Base-by-base conservation (phyloP, 1,140 invertebrate genomes). In the Phortica variegata region DNA sequence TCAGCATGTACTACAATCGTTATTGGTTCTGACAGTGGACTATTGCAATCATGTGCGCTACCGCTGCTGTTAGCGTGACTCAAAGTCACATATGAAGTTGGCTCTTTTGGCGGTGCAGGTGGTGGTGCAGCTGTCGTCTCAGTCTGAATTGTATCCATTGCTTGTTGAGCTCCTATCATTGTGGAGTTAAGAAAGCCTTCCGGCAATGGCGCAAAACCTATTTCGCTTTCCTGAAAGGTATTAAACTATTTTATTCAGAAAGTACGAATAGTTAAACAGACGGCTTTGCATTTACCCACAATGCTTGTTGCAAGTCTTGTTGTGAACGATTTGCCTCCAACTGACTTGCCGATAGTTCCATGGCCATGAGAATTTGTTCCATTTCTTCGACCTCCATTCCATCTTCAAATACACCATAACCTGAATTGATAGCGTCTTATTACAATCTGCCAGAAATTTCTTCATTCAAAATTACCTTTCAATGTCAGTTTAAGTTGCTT, bases 381-480 rank as follows among this genome's bases (percentile, higher is more conserved):
- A 71, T 72, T 29, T 71, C 68, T 2, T 53, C 53, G 1, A 61
- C 7, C 0, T 49, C 21, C 66, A 71, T 71, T 9, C 39, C 55
- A 0, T 56, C 51, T 12, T 71, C 66, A n/a, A 62, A 71, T 6
- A 56, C 39, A 6, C 66, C 66, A 3, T 54, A 29, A 18, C 40
- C 40, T 42, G 18, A n/a, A 15, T 12, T 29, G n/a, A 20, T 26
- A 34, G 5, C n/a, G n/a, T n/a, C n/a, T n/a, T n/a, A n/a, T n/a
- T n/a, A n/a, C n/a, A n/a, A n/a, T n/a, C n/a, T n/a, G n/a, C n/a
- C n/a, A n/a, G n/a, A n/a, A n/a, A n/a, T n/a, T n/a, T n/a, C n/a
- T n/a, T n/a, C n/a, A n/a, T 26, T 26, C 10, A 6, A 6, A 6
- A 26, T 26, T 54, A 31, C 13, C 39, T 29, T 40, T 52, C 0